phyloP scores from a whole-genome alignment of 2,888 invertebrate genomes.

The Sinohyriopsis cumingii region DNA sequence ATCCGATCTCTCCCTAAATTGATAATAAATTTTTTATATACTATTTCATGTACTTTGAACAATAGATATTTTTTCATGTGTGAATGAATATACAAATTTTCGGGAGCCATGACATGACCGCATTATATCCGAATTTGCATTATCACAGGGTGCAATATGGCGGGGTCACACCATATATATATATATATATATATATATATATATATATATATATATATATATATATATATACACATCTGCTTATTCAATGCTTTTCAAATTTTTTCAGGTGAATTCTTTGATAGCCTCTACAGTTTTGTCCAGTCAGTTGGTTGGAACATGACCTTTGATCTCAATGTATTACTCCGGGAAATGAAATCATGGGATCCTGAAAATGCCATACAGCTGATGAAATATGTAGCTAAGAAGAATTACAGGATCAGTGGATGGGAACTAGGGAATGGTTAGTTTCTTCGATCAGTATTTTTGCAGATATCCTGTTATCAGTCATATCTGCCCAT shows the following conservation, averaged over 20 bases:
- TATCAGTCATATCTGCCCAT: neutral
- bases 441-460: slow-evolving; percentile 44
- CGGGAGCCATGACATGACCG: no score
- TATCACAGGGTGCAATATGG: no score
- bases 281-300: slow-evolving; percentile 78
- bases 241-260: neutral
- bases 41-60: no score
- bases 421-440: slow-evolving; percentile 68
- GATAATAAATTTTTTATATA: no score
- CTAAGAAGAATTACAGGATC: slow-evolving; percentile 72
- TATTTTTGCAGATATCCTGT: neutral
- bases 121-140: no score
- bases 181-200: no score
- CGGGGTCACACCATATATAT: no score
- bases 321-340: slow-evolving; percentile 82
- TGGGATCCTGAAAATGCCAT: slow-evolving; percentile 82
- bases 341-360: slow-evolving; percentile 76
- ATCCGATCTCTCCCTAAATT: no score
- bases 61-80: no score
- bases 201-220: no score
- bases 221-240: neutral
- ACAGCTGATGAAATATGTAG: slow-evolving; percentile 79
- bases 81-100: no score
- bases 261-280: slow-evolving; percentile 75
- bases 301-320: slow-evolving; percentile 76